Conservation (phyloP, 2,113 vertebrate species). For the Vulpes lagopus region DNA sequence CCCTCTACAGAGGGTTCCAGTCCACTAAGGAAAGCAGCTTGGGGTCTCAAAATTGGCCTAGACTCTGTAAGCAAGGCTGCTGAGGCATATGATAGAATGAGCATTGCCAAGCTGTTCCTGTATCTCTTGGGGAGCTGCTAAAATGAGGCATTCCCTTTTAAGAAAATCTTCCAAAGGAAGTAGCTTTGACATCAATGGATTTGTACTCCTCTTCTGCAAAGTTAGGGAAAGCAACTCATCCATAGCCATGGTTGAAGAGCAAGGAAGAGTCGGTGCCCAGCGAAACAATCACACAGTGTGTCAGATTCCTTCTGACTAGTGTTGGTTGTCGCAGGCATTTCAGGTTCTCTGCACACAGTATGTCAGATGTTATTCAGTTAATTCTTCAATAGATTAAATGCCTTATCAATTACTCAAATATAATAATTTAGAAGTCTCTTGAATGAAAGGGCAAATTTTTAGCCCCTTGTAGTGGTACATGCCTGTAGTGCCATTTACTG, state of each 20-base stretch:
- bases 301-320: not conserved
- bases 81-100: constrained; percentile 33
- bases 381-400: constrained; percentile 64
- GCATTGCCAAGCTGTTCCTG: constrained; percentile 55
- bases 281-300: not conserved
- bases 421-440: constrained; percentile 74
- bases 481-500: not conserved
- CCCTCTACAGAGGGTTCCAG: constrained; percentile 42
- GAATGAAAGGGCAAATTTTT: constrained; percentile 65
- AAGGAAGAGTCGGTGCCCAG: not conserved
- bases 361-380: constrained; percentile 60
- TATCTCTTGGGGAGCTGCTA: constrained; percentile 37
- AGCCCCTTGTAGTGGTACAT: not conserved
- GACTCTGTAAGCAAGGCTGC: not conserved
- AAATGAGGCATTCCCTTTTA: constrained; percentile 65
- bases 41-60: constrained; percentile 35
- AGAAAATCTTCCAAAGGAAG: constrained; percentile 36
- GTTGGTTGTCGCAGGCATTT: not conserved
- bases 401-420: constrained; percentile 71
- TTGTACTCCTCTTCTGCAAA: not conserved
- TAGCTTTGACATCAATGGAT: not conserved
- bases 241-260: not conserved
- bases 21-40: constrained; percentile 64
- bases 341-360: not conserved
- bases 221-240: constrained; percentile 10